A percentile compares a stretch with the other conserved stretches of the same genome.
Evolutionary conservation across 2,113 vertebrate species (phyloP).

Genomic region (Entomyzon cyanotis): DNA sequence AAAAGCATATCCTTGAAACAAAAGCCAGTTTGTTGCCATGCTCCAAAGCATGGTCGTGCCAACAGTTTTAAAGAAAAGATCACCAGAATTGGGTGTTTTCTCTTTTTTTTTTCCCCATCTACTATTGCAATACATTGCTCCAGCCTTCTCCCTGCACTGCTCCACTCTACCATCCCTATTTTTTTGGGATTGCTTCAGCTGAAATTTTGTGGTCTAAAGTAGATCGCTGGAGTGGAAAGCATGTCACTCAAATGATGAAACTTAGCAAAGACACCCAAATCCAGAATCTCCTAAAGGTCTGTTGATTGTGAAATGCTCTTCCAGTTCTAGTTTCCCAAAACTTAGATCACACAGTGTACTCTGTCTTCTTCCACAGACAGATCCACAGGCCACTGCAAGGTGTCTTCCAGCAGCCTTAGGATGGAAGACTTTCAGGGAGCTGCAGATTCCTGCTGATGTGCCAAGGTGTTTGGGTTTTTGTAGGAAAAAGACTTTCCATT

Average conservation of each 20-base stretch:
- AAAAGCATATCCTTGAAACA: slow-evolving; percentile 27
- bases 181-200: neutral
- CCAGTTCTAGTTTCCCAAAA: neutral
- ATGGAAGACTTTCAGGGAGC: neutral
- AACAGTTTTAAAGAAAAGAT: neutral
- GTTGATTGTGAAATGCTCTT: neutral
- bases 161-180: neutral
- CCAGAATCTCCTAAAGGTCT: neutral
- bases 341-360: accelerated
- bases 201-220: neutral
- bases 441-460: neutral
- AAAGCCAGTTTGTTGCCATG: neutral
- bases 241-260: neutral
- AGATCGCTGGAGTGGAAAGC: neutral
- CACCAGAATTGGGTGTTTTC: neutral
- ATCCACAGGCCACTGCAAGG: neutral
- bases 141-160: neutral
- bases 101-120: accelerated
- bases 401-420: neutral
- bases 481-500: neutral
- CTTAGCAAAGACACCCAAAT: neutral
- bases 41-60: slow-evolving; percentile 4
- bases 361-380: neutral
- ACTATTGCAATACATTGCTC: neutral
- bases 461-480: neutral